A percentile compares a stretch with the other conserved stretches of the same genome.
Conservation (phyloP, 2,797 vertebrate genomes). For the Carcharodon carcharias region DNA sequence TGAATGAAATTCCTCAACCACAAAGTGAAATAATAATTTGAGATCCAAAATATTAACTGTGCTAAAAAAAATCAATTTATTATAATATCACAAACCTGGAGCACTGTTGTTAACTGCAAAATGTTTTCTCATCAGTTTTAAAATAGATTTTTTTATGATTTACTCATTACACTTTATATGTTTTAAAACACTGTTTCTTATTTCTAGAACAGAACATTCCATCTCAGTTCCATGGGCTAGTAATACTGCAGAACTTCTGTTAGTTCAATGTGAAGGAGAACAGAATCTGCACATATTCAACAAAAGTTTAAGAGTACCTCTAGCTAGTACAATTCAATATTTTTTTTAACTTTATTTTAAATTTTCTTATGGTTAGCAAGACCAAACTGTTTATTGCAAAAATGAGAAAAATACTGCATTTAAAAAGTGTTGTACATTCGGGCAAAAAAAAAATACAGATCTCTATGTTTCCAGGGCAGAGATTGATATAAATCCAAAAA, state of each 20-base stretch:
- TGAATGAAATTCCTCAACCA: neutral
- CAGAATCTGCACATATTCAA: neutral
- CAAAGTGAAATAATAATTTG: conserved; percentile 7
- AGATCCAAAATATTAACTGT: neutral
- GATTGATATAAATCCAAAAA: neutral
- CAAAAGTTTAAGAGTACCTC: neutral
- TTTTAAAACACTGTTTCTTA: neutral
- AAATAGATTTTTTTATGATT: neutral
- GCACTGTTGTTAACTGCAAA: neutral
- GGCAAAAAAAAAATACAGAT: neutral
- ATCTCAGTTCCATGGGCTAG: neutral
- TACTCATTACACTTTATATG: neutral
- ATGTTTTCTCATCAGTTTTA: neutral
- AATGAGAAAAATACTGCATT: neutral
- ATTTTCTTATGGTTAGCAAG: neutral
- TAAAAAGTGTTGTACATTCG: neutral
- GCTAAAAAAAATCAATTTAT: neutral
- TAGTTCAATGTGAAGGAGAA: neutral
- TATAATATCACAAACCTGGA: neutral
- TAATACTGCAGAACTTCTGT: neutral
- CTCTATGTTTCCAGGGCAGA: neutral
- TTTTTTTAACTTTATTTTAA: neutral
- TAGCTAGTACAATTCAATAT: neutral
- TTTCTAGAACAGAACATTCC: neutral
- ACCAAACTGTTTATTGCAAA: neutral